Evolutionary conservation across 2,113 vertebrate genomes (phyloP).

Genomic region (Hassar affinis): DNA sequence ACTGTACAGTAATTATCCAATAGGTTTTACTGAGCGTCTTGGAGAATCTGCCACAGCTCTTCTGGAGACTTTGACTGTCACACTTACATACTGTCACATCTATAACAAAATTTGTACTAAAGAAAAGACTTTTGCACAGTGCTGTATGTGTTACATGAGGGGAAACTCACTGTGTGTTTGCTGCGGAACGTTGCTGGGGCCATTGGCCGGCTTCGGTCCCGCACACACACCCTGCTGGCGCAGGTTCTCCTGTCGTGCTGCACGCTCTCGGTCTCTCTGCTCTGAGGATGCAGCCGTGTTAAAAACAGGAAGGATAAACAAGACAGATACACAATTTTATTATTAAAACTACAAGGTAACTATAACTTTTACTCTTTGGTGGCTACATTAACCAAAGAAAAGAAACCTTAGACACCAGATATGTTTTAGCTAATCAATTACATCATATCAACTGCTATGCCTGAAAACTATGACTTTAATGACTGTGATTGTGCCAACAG

Average conservation of each 20-base stretch:
- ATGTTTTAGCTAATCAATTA: background rate
- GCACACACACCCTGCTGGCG: constrained; percentile 63
- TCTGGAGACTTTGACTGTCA: too few species aligned
- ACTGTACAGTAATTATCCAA: too few species aligned
- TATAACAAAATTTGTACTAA: too few species aligned
- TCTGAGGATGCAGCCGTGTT: constrained; percentile 66
- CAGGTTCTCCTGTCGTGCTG: constrained; percentile 75
- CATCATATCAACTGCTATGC: background rate
- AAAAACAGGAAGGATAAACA: constrained; percentile 18
- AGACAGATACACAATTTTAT: background rate
- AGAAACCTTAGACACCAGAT: background rate
- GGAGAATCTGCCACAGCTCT: too few species aligned
- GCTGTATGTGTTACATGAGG: background rate
- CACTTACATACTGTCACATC: too few species aligned
- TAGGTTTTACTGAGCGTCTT: too few species aligned
- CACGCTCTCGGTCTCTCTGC: constrained; percentile 86
- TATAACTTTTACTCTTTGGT: background rate
- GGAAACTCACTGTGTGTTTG: constrained; percentile 38
- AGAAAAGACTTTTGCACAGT: too few species aligned
- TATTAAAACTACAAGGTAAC: background rate
- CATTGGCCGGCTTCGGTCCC: constrained; percentile 43
- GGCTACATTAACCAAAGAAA: background rate
- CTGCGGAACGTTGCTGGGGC: background rate
- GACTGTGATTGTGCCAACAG: background rate
- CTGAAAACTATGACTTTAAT: background rate